Percentiles rank a stretch among this genome's conserved stretches.
These are phyloP conservation scores for Heteromyza rotundicornis DNA, from an alignment of 2,888 invertebrate genomes.

Conservation along the genomic window DNA sequence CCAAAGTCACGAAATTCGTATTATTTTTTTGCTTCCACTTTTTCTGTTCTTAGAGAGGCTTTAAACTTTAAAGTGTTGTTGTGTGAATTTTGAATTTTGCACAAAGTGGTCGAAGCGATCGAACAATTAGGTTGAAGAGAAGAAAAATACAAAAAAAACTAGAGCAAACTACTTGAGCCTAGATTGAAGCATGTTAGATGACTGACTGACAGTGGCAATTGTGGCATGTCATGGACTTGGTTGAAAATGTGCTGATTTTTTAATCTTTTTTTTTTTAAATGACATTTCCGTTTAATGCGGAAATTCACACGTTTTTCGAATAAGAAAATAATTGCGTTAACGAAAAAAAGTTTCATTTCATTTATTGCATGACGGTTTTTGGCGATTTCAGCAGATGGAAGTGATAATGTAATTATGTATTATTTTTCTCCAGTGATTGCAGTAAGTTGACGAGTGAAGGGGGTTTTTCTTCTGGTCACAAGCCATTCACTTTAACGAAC, in stretches of 20 bases:
- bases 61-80: neutral
- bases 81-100: neutral
- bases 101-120: neutral
- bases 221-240: neutral
- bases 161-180: neutral
- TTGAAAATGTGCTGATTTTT: neutral
- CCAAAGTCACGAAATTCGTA: constrained; percentile 4
- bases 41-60: neutral
- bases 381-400: too few relatives aligned
- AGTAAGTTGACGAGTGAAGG: too few relatives aligned
- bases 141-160: neutral
- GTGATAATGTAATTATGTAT: too few relatives aligned
- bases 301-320: neutral
- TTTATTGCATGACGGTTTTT: too few relatives aligned
- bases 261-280: too few relatives aligned
- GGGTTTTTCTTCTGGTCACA: too few relatives aligned
- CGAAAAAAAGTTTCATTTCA: too few relatives aligned
- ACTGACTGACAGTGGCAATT: neutral
- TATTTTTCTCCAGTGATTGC: too few relatives aligned
- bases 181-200: neutral
- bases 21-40: neutral
- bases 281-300: neutral
- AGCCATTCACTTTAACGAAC: too few relatives aligned
- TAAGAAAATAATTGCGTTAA: too few relatives aligned
- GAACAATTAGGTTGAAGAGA: too few relatives aligned